Base-by-base conservation (phyloP, 2,888 invertebrate species). In the Corbicula japonica region DNA sequence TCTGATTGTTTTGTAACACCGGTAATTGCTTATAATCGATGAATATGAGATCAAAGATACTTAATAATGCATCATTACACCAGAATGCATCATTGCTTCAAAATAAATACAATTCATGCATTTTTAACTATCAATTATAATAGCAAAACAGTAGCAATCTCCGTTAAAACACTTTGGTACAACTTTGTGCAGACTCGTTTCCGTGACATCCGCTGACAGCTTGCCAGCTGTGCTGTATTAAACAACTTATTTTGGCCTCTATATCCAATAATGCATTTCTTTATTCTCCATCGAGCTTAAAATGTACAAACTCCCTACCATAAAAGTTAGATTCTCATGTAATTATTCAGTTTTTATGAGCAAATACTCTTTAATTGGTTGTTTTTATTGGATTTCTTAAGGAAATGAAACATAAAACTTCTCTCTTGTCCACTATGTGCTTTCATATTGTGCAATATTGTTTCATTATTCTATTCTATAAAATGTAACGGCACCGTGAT, bases 301-400 rank as follows among this genome's bases (percentile, higher is more conserved):
- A 74, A 60, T 58, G 58, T 46, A 66, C 56, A 46, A 56, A 65
- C 32, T 32, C 35, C 23, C 34, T 30, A 23, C 56, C 63, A 73
- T 65, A 68, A 75, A 69, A 61, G 65, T 44, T 54, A 75, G 34
- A 54, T 61, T 68, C 54, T 30, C 5, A 23, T 75, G 52, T 61
- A 61, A 75, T 75, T 35, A 35, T 50, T 75, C 44, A 21, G 38
- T 44, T 75, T n/a, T 75, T 75, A 75, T 69, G 75, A 41, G 60
- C 52, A 48, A 62, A 63, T 75, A 69, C 61, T 35, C 50, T 74
- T 68, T 4, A 41, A 62, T 61, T 26, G 54, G 52, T 52, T 35
- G 35, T 6, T 72, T 54, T 72, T 62, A 68, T 68, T 68, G 68
- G 21, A 56, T 23, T 2, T n/a, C 35, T 38, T 54, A 38, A 38